phyloP scores from a whole-genome alignment of 2,888 invertebrate genomes.

The Athalia cordata region DNA sequence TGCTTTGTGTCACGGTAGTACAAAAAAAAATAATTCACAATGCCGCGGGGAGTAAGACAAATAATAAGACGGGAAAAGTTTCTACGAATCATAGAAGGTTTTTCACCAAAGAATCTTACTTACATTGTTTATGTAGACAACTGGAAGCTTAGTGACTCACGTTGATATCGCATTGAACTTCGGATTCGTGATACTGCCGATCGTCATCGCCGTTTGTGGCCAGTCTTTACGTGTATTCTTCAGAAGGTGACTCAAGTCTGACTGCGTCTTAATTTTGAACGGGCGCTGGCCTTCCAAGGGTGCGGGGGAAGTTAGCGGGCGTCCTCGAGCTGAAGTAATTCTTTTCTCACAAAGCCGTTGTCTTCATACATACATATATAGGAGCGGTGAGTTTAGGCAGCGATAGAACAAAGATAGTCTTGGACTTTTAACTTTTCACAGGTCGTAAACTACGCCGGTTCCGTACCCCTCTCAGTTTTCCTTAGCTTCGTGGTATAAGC shows the following conservation, averaged over 20 bases:
- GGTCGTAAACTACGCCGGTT: constrained; percentile 53
- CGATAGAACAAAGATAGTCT: constrained; percentile 38
- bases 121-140: background rate
- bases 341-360: background rate
- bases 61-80: too few relatives aligned
- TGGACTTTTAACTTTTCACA: constrained; percentile 56
- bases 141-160: background rate
- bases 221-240: background rate
- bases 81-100: background rate
- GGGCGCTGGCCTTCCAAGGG: background rate
- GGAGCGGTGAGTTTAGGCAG: constrained; percentile 16
- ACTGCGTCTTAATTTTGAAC: constrained; percentile 9
- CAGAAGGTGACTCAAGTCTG: constrained; percentile 6
- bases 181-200: constrained; percentile 6
- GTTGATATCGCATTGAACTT: constrained; percentile 18
- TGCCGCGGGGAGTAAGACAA: background rate
- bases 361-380: background rate
- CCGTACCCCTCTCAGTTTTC: constrained; percentile 21
- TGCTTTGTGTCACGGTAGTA: too few relatives aligned
- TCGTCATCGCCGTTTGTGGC: background rate
- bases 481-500: constrained; percentile 44
- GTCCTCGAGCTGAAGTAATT: constrained; percentile 16
- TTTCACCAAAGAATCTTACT: background rate
- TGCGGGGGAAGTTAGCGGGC: background rate
- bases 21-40: background rate